Percentiles rank a stretch among this genome's conserved stretches.
phyloP scores from a whole-genome alignment of 2,888 invertebrate species.

The Epistrophe eligans region DNA sequence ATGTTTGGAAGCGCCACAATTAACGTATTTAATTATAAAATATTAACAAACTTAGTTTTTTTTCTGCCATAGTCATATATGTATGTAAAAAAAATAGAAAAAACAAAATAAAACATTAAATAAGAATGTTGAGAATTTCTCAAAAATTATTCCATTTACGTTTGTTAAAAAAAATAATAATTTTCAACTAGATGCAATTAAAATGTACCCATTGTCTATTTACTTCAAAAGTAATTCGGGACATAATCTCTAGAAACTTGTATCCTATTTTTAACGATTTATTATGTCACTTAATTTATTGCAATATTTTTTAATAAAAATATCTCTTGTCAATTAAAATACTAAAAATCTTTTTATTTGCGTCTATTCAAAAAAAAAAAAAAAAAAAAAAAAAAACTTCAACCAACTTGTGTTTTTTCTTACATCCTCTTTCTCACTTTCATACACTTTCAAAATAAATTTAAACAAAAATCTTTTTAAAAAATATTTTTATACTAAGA shows the following conservation, averaged over 20 bases:
- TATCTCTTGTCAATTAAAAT: slow-evolving; percentile 72
- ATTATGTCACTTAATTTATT: slow-evolving; percentile 62
- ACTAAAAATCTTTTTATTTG: slow-evolving; percentile 54
- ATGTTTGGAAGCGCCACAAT: slow-evolving; percentile 70
- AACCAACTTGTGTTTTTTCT: slow-evolving; percentile 44
- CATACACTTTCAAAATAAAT: slow-evolving; percentile 35
- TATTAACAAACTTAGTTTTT: slow-evolving; percentile 63
- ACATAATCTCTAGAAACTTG: slow-evolving; percentile 50
- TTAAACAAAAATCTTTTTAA: slow-evolving; percentile 42
- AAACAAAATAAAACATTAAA: slow-evolving; percentile 38
- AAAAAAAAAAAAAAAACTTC: slow-evolving; percentile 20
- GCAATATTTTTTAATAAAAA: slow-evolving; percentile 50
- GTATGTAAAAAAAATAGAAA: slow-evolving; percentile 25
- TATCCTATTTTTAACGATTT: slow-evolving; percentile 63
- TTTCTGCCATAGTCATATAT: slow-evolving; percentile 69
- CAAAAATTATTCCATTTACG: slow-evolving; percentile 69
- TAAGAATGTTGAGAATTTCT: slow-evolving; percentile 59
- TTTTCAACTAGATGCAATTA: slow-evolving; percentile 56
- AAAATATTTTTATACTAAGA: slow-evolving; percentile 73
- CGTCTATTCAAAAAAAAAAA: slow-evolving; percentile 38
- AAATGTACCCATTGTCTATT: slow-evolving; percentile 29
- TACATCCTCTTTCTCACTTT: slow-evolving; percentile 17
- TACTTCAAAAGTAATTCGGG: slow-evolving; percentile 71
- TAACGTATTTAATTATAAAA: slow-evolving; percentile 68
- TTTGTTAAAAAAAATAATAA: slow-evolving; percentile 52